Evolutionary conservation across 2,888 invertebrate genomes (phyloP).

Genomic region (Anagyrus pseudococci): DNA sequence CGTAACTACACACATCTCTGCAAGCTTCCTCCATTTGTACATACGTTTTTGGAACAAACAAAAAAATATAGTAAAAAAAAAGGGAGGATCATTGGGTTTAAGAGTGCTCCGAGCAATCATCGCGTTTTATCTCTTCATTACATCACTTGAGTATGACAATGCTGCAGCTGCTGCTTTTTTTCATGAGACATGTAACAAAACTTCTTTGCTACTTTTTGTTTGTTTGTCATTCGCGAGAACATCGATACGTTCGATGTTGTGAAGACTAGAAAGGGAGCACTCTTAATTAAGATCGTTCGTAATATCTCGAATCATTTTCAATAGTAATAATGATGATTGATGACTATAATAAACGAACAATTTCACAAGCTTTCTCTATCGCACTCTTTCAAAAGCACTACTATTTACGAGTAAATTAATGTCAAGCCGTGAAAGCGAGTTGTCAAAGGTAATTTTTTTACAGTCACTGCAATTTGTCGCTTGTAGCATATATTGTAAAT

Average conservation of each 20-base stretch:
- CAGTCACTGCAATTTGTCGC: constrained; percentile 33
- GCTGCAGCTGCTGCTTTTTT: background rate
- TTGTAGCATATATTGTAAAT: constrained; percentile 33
- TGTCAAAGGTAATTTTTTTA: constrained; percentile 36
- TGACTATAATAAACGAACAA: constrained; percentile 15
- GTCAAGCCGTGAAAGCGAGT: constrained; percentile 37
- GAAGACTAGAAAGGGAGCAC: constrained; percentile 25
- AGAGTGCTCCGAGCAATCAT: constrained; percentile 23
- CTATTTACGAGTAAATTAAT: constrained; percentile 29
- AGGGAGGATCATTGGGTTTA: constrained; percentile 6
- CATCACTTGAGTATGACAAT: too few species aligned
- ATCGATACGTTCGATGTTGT: background rate
- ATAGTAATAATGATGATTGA: too few species aligned
- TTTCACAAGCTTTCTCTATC: constrained; percentile 36
- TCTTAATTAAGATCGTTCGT: constrained; percentile 22
- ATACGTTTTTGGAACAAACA: constrained; percentile 19
- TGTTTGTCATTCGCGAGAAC: too few species aligned
- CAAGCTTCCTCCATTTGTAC: constrained; percentile 37
- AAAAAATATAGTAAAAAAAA: too few species aligned
- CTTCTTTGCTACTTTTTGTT: too few species aligned
- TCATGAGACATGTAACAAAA: background rate
- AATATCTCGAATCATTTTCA: constrained; percentile 31
- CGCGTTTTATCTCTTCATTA: too few species aligned
- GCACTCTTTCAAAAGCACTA: constrained; percentile 40
- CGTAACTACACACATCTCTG: constrained; percentile 32